Conservation (phyloP, 2,797 vertebrate species). For the Psittacula derbiana region DNA sequence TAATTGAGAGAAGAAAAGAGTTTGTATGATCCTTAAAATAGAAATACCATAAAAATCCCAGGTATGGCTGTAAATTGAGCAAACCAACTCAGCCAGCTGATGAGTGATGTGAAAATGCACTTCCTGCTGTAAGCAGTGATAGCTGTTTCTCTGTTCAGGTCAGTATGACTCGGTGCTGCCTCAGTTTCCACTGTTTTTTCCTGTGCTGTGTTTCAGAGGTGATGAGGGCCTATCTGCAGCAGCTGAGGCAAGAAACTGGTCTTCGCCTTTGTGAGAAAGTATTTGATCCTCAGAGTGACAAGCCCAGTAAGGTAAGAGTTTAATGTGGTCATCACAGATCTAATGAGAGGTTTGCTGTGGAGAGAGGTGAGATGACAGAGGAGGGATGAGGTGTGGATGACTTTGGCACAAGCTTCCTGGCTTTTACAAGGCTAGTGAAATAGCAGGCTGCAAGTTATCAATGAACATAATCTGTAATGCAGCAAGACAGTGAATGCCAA, state of each 20-base stretch:
- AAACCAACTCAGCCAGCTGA: not conserved
- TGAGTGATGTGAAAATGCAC: not conserved
- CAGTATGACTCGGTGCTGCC: not conserved
- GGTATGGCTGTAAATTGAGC: not conserved
- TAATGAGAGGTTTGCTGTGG: not conserved
- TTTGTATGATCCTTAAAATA: not conserved
- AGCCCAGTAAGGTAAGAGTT: slow-evolving; percentile 92
- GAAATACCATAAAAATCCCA: not conserved
- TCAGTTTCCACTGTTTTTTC: not conserved
- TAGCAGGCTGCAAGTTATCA: not conserved
- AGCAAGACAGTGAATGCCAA: not conserved
- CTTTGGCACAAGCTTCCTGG: not conserved
- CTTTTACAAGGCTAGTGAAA: not conserved
- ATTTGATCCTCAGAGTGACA: slow-evolving; percentile 97
- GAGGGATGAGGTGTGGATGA: not conserved
- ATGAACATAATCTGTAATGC: not conserved
- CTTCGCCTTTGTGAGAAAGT: slow-evolving; percentile 95
- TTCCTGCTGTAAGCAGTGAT: not conserved
- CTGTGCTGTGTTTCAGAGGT: slow-evolving; percentile 79
- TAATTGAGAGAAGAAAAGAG: not conserved
- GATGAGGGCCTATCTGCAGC: slow-evolving; percentile 95
- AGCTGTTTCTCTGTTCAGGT: no score
- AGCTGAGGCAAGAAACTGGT: slow-evolving; percentile 95
- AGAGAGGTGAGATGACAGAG: not conserved
- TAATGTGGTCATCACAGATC: not conserved